These are phyloP conservation scores for Sander lucioperca DNA, from an alignment of 2,113 vertebrate species.

Conservation along the genomic window DNA sequence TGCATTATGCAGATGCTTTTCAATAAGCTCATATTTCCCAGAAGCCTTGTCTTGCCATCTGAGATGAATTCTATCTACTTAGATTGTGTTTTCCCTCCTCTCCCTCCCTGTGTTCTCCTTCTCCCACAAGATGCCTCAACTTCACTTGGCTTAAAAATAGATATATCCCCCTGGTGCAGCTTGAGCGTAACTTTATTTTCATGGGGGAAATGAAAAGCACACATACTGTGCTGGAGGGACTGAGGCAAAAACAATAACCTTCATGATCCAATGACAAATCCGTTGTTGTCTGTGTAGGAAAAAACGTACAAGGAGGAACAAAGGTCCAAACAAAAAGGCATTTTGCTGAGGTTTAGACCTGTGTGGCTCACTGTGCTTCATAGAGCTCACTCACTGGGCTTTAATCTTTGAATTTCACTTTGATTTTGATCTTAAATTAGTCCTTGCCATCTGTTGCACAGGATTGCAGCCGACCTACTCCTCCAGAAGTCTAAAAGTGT, in stretches of 20 bases:
- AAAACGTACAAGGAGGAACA: slow-evolving; percentile 5
- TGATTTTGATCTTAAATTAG: slow-evolving; percentile 37
- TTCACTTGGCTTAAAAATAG: slow-evolving; percentile 79
- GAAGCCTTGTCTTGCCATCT: slow-evolving; percentile 41
- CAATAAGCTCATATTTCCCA: slow-evolving; percentile 39
- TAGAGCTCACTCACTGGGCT: not conserved
- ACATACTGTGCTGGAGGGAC: slow-evolving; percentile 42
- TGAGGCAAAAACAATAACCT: slow-evolving; percentile 65
- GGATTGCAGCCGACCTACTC: not conserved
- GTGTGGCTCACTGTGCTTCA: not conserved
- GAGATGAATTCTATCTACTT: slow-evolving; percentile 51
- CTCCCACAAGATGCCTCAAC: slow-evolving; percentile 58
- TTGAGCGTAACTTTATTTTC: slow-evolving; percentile 73
- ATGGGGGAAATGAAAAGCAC: slow-evolving; percentile 70
- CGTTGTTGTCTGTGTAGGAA: slow-evolving; percentile 31
- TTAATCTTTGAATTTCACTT: slow-evolving; percentile 36
- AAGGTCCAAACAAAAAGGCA: slow-evolving; percentile 15
- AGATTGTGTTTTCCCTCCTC: slow-evolving; percentile 33
- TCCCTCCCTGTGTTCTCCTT: slow-evolving; percentile 51
- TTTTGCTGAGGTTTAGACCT: not conserved
- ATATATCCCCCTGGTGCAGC: slow-evolving; percentile 62
- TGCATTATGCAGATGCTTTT: slow-evolving; percentile 22
- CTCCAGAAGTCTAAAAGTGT: slow-evolving; percentile 5
- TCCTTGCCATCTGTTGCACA: slow-evolving; percentile 15
- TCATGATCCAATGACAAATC: slow-evolving; percentile 70